Evolutionary conservation across 2,797 vertebrate genomes (phyloP).

Genomic region (Danio choprae): DNA sequence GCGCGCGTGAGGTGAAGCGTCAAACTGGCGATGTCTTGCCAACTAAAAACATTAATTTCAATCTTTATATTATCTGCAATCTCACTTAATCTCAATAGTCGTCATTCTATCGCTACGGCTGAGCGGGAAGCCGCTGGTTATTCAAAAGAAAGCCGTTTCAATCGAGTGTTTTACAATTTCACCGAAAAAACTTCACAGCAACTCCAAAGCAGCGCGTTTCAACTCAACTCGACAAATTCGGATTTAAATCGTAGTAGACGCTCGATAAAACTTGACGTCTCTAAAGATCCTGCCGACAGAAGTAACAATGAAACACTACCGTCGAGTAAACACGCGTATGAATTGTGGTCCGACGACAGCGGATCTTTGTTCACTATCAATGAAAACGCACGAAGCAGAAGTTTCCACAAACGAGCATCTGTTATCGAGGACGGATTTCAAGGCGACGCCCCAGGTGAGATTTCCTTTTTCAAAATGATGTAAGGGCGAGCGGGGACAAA

Average conservation of each 20-base stretch:
- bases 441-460: slow-evolving; percentile 67
- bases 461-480: background rate
- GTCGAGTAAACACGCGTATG: background rate
- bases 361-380: background rate
- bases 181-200: background rate
- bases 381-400: background rate
- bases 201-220: background rate
- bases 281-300: background rate
- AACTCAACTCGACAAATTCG: background rate
- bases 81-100: slow-evolving; percentile 38
- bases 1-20: slow-evolving; percentile 43
- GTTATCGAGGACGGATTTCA: slow-evolving; percentile 56
- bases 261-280: background rate
- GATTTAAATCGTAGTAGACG: background rate
- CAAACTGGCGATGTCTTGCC: slow-evolving; percentile 69
- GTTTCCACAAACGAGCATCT: background rate
- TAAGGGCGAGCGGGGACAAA: no score
- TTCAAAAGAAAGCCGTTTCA: background rate
- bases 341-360: background rate
- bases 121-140: background rate
- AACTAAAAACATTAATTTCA: slow-evolving; percentile 49
- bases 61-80: slow-evolving; percentile 56
- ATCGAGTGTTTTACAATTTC: background rate
- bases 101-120: slow-evolving; percentile 44
- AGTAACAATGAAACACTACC: background rate